phyloP scores from a whole-genome alignment of 37 sponge, comb jelly and placozoan genomes.

The Beroe ovata region DNA sequence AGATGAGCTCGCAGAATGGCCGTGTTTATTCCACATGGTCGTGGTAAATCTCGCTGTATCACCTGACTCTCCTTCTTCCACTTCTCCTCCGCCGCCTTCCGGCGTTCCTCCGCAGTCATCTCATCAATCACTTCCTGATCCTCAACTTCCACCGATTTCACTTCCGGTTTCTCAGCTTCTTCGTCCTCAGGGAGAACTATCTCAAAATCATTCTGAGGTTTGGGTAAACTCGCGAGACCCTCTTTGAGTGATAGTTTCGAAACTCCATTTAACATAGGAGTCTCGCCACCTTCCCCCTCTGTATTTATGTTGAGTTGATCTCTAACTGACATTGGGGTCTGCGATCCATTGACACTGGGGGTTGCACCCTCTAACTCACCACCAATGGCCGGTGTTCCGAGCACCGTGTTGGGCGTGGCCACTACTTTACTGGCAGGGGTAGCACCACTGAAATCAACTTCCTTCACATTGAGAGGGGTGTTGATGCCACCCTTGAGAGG shows the following conservation, averaged over 20 bases:
- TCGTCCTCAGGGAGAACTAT: slow-evolving; percentile 85
- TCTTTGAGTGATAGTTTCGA: slow-evolving; percentile 68
- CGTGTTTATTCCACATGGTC: slow-evolving; percentile 85
- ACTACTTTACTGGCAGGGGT: slow-evolving; percentile 77
- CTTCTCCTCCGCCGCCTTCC: slow-evolving; percentile 74
- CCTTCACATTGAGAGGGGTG: slow-evolving; percentile 73
- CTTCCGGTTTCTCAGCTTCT: slow-evolving; percentile 67
- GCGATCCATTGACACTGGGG: slow-evolving; percentile 31
- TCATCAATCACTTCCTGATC: slow-evolving; percentile 71
- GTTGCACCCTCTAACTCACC: slow-evolving; percentile 36
- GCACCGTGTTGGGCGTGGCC: slow-evolving; percentile 84
- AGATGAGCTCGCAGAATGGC: slow-evolving; percentile 70
- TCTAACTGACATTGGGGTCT: slow-evolving; percentile 73
- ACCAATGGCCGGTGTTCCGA: slow-evolving; percentile 83
- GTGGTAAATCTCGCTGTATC: slow-evolving; percentile 83
- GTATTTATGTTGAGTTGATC: slow-evolving; percentile 88
- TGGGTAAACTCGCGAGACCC: slow-evolving; percentile 83
- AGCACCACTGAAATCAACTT: slow-evolving; percentile 79
- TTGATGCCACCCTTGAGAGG: slow-evolving; percentile 90
- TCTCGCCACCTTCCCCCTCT: slow-evolving; percentile 56
- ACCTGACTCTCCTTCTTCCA: slow-evolving; percentile 78
- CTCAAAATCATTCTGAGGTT: slow-evolving; percentile 95
- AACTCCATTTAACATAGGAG: slow-evolving; percentile 15
- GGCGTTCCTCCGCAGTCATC: slow-evolving; percentile 72
- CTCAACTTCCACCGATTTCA: slow-evolving; percentile 72